These are phyloP conservation scores for Pygoscelis adeliae DNA, from an alignment of 2,113 vertebrate species.

Conservation along the genomic window DNA sequence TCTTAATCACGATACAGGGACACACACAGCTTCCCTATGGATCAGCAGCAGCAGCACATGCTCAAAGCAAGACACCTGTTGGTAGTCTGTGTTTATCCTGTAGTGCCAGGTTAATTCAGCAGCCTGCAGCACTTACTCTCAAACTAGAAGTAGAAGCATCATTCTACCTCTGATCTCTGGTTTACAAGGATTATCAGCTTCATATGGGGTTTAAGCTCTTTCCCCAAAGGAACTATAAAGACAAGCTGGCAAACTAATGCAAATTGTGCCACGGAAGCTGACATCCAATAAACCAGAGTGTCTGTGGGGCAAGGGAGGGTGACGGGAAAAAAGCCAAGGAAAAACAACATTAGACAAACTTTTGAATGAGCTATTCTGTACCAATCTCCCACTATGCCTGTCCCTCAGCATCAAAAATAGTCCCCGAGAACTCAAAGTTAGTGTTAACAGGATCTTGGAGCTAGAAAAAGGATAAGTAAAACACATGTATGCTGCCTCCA, in stretches of 20 bases:
- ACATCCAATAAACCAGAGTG: not conserved
- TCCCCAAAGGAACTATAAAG: not conserved
- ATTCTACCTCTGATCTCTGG: not conserved
- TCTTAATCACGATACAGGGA: rapidly evolving
- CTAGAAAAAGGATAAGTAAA: not conserved
- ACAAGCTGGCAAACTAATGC: not conserved
- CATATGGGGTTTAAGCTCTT: not conserved
- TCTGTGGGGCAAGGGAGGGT: not conserved
- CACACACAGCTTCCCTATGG: not conserved
- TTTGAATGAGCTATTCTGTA: not conserved
- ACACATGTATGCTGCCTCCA: not conserved
- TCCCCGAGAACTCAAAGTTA: not conserved
- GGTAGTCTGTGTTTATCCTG: not conserved
- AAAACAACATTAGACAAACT: not conserved
- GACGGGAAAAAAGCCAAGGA: not conserved
- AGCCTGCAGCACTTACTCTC: not conserved
- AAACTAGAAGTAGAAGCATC: not conserved
- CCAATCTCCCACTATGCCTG: not conserved
- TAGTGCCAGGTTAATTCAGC: not conserved
- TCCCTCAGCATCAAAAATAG: not conserved
- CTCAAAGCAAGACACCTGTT: not conserved
- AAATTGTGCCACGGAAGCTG: not conserved
- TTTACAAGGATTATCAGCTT: slow-evolving; percentile 20
- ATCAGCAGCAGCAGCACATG: rapidly evolving
- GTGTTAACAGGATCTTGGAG: not conserved